Percentiles rank a stretch among this genome's conserved stretches.
These are phyloP conservation scores for Contarinia nasturtii DNA, from an alignment of 1,140 invertebrate species.

Conservation along the genomic window DNA sequence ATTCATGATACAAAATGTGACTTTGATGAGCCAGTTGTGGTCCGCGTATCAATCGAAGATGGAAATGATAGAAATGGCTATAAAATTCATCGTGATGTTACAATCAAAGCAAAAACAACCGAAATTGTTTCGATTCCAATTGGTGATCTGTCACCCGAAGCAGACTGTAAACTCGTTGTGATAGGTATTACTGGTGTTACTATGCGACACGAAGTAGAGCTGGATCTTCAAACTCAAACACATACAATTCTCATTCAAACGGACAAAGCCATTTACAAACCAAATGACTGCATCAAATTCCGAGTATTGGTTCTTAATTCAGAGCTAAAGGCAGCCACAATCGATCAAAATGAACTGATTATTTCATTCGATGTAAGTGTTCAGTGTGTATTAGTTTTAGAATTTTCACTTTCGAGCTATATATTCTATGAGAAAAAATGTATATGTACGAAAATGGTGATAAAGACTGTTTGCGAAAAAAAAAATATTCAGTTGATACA, in stretches of 20 bases:
- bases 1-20: constrained; percentile 27
- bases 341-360: constrained; percentile 1
- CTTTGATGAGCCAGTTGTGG: constrained; percentile 31
- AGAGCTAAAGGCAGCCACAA: constrained; percentile 40
- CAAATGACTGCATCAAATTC: constrained; percentile 65
- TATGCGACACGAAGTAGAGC: constrained; percentile 49
- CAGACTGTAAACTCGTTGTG: constrained; percentile 49
- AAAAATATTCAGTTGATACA: too few relatives aligned
- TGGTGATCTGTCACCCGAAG: constrained; percentile 9
- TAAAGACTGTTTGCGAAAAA: too few relatives aligned
- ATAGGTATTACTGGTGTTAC: constrained; percentile 47
- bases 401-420: too few relatives aligned
- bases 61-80: constrained; percentile 37
- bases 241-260: constrained; percentile 85
- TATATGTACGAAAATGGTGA: too few relatives aligned
- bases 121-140: constrained; percentile 51
- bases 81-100: constrained; percentile 28
- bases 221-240: constrained; percentile 66
- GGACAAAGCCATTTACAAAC: constrained; percentile 86
- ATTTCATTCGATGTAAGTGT: background rate
- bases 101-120: constrained; percentile 46
- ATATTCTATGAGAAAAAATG: too few relatives aligned
- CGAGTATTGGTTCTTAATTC: constrained; percentile 64
- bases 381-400: too few relatives aligned
- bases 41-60: constrained; percentile 53